Conservation (phyloP, 2,113 vertebrate species). For the Addax nasomaculatus region DNA sequence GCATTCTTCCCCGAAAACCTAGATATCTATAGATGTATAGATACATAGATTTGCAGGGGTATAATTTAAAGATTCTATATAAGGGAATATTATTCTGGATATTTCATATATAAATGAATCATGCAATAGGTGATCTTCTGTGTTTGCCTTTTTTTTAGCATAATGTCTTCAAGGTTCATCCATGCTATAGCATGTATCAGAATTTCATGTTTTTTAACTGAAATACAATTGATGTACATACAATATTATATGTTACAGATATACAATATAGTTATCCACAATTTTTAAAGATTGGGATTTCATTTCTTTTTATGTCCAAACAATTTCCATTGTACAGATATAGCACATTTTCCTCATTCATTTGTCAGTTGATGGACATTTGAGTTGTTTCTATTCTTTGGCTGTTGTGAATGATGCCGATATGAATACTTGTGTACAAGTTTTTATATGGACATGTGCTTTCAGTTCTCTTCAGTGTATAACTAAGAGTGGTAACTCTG, state of each 20-base stretch:
- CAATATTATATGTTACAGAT: not conserved
- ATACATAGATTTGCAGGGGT: not conserved
- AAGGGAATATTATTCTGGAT: not conserved
- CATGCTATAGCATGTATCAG: not conserved
- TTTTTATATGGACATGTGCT: not conserved
- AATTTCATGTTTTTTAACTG: not conserved
- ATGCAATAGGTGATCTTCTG: not conserved
- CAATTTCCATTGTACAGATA: not conserved
- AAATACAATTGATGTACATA: not conserved
- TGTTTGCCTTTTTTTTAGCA: not conserved
- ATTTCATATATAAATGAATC: not conserved
- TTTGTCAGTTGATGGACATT: not conserved
- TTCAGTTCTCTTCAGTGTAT: not conserved
- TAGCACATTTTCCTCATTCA: not conserved
- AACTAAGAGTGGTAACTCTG: not conserved
- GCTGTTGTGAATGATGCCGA: not conserved
- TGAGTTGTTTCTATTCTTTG: not conserved
- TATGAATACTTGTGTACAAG: not conserved
- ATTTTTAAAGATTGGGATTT: not conserved
- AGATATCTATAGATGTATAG: not conserved
- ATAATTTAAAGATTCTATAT: not conserved
- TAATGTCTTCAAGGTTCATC: not conserved
- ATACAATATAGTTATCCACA: not conserved
- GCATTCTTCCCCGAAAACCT: not conserved
- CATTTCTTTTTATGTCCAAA: not conserved